These are phyloP conservation scores for Pica pica DNA, from an alignment of 2,113 vertebrate species.

Conservation along the genomic window DNA sequence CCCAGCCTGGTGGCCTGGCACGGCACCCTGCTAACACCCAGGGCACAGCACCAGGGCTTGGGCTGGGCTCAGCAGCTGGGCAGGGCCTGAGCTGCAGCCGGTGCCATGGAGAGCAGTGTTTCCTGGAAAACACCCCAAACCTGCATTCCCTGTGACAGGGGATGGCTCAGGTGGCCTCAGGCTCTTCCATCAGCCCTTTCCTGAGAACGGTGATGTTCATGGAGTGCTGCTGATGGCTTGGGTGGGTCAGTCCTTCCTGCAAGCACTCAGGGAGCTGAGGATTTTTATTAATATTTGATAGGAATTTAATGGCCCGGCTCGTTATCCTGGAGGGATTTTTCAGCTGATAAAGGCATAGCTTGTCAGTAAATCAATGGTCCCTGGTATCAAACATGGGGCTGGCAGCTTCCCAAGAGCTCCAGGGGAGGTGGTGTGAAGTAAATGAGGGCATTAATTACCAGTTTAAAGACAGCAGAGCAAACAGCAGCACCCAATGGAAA, in stretches of 20 bases:
- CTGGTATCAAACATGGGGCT: not conserved
- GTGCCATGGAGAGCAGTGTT: accelerated
- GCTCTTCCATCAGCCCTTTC: not conserved
- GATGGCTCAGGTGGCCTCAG: accelerated
- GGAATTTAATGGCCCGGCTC: not conserved
- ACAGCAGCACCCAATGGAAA: not conserved
- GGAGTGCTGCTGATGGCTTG: not conserved
- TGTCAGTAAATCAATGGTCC: constrained; percentile 1
- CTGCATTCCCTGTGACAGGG: accelerated
- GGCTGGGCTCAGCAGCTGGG: not conserved
- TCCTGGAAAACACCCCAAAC: not conserved
- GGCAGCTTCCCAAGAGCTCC: not conserved
- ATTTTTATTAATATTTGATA: not conserved
- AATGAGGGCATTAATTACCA: not conserved
- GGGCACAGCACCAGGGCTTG: not conserved
- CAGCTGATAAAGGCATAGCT: not conserved
- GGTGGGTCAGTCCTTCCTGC: not conserved
- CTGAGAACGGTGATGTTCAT: accelerated
- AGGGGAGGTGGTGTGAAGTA: not conserved
- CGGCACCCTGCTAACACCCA: accelerated
- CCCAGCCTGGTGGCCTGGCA: no score
- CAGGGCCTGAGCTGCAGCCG: not conserved
- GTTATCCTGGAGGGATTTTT: not conserved
- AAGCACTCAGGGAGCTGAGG: accelerated
- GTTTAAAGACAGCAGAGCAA: not conserved